Evolutionary conservation across 2,888 invertebrate species (phyloP), one percentile per base, ranked within the genome.

Genomic region (Pandemis cinnamomeana): DNA sequence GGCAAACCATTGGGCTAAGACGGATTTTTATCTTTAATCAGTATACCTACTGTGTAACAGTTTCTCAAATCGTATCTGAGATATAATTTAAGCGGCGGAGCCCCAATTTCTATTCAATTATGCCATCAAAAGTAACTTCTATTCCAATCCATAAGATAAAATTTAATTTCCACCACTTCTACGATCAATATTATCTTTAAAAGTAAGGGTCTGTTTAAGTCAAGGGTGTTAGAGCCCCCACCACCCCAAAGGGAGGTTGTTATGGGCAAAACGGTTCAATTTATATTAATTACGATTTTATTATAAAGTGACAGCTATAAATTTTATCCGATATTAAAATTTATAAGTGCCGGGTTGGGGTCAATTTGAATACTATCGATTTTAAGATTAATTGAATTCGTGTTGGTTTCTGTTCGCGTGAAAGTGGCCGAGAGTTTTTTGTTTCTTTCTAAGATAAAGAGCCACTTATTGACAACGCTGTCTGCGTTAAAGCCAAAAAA

Each of bases 151-250:
- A 53, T 10, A 51, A 58, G 64, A 70, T 73, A 66, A 70, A 69
- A 70, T 73, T 70, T 60, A 67, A 42, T 42, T 67, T 64, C 64
- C 58, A 64, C 64, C 20, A n/a, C 60, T 67, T 42, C 72, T 42
- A 72, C 48, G 55, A 69, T 67, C 67, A 71, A 74, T 74, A 74
- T 74, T 74, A 74, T 74, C 67, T 74, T 74, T 70, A 71, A 74
- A 74, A 73, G 73, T 73, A 73, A 13, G n/a, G 20, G 15, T 27
- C 64, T 7, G 74, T 62, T 71, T 71, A 67, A 74, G 64, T 64
- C 68, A 61, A 70, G 67, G 62, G 70, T 60, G 44, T 20, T 11
- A 41, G 48, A 61, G 27, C 60, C 27, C 58, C 48, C 69, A 53
- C 48, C 67, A 11, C 53, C 67, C n/a, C 36, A 36, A 62, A 27